Percentiles rank a stretch among this genome's conserved stretches.
These are phyloP conservation scores for Protonibea diacanthus DNA, from an alignment of 2,797 vertebrate species.

Conservation along the genomic window DNA sequence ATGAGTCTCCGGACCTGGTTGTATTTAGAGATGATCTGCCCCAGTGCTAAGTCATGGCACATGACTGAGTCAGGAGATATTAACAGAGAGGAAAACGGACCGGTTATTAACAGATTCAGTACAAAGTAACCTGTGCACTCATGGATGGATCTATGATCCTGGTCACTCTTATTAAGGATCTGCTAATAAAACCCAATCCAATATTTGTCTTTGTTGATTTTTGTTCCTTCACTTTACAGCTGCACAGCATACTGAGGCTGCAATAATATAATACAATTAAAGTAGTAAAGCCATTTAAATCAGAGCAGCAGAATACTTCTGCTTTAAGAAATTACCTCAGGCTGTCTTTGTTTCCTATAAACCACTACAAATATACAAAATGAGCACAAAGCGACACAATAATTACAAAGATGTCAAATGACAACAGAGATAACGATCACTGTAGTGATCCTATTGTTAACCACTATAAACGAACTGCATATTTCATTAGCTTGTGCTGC, in stretches of 20 bases:
- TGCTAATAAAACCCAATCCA: neutral
- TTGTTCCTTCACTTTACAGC: neutral
- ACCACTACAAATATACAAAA: neutral
- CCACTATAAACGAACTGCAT: neutral
- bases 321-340: neutral
- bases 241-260: neutral
- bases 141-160: neutral
- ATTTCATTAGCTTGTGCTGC: neutral
- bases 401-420: neutral
- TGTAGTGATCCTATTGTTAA: neutral
- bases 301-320: neutral
- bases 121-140: neutral
- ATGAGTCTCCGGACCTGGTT: constrained; percentile 20
- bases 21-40: constrained; percentile 29
- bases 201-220: neutral
- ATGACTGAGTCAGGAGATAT: constrained; percentile 27
- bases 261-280: neutral
- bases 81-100: neutral
- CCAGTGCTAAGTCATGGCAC: constrained; percentile 37
- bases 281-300: neutral
- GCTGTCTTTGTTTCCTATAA: neutral
- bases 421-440: too few relatives aligned
- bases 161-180: too few relatives aligned
- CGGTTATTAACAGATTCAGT: neutral
- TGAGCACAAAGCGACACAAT: neutral